These are phyloP conservation scores for Astreopora myriophthalma DNA, from an alignment of 64 coral and sea anemone genomes.

Conservation along the genomic window DNA sequence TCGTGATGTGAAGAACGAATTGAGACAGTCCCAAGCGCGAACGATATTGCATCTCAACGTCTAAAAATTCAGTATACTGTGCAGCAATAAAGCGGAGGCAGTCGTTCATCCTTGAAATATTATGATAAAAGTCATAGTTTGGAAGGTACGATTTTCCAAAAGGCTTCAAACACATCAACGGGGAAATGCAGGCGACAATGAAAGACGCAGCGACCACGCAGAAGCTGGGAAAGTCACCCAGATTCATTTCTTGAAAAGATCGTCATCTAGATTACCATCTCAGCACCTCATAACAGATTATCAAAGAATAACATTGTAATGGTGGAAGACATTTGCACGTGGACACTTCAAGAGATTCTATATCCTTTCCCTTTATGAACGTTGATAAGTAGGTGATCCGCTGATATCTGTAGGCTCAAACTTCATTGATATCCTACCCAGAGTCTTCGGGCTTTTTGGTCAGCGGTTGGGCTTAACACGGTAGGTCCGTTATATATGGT, in stretches of 20 bases:
- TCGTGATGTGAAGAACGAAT: constrained; percentile 78
- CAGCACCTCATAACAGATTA: not conserved
- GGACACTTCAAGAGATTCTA: too few species aligned
- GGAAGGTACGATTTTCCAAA: constrained; percentile 70
- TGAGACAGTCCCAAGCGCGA: constrained; percentile 83
- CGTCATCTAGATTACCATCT: not conserved
- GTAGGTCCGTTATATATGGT: too few species aligned
- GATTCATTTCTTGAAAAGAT: constrained; percentile 23
- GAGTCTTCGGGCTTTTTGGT: too few species aligned
- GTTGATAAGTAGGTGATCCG: too few species aligned
- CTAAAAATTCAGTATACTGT: constrained; percentile 73
- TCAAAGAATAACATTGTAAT: too few species aligned
- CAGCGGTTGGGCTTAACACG: too few species aligned
- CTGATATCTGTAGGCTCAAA: too few species aligned
- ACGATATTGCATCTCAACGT: constrained; percentile 81
- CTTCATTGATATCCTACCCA: too few species aligned
- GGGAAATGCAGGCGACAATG: constrained; percentile 6
- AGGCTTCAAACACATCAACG: constrained; percentile 55
- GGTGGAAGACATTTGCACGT: too few species aligned
- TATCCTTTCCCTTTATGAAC: too few species aligned
- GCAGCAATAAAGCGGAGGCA: constrained; percentile 65
- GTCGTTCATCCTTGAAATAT: constrained; percentile 74
- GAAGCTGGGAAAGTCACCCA: not conserved
- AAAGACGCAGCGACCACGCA: not conserved
- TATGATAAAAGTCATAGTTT: constrained; percentile 84